Conservation (phyloP, 2,797 vertebrate genomes). For the Pristis pectinata region DNA sequence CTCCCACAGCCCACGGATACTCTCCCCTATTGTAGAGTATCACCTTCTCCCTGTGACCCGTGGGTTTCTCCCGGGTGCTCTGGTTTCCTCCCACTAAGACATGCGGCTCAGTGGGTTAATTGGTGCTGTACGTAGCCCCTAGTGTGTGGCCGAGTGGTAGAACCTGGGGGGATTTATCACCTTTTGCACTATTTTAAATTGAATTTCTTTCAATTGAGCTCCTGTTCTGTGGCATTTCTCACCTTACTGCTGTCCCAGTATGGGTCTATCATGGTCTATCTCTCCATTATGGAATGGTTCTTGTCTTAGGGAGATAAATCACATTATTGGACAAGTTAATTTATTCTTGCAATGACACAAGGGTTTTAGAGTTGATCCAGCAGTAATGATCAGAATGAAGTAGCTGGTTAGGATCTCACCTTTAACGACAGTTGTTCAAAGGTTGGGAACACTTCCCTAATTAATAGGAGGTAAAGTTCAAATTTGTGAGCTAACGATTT, state of each 20-base stretch:
- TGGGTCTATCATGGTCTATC: not conserved
- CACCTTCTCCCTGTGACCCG: too few species aligned
- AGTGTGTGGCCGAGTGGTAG: too few species aligned
- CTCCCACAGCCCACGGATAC: too few species aligned
- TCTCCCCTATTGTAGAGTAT: too few species aligned
- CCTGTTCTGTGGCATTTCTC: not conserved
- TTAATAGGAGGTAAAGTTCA: not conserved
- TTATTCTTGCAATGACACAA: not conserved
- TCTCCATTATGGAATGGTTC: not conserved
- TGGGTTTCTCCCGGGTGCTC: too few species aligned
- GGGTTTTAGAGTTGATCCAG: not conserved
- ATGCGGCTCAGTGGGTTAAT: too few species aligned
- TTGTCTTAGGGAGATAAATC: not conserved
- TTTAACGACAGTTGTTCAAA: not conserved
- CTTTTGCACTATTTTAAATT: not conserved
- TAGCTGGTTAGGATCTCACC: not conserved
- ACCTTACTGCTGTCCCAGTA: not conserved
- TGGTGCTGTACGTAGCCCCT: too few species aligned
- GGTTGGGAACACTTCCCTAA: not conserved
- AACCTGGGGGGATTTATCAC: too few species aligned
- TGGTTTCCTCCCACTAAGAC: too few species aligned
- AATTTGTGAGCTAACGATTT: not conserved
- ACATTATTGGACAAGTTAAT: not conserved
- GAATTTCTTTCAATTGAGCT: not conserved
- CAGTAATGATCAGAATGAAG: not conserved